phyloP scores from a whole-genome alignment of 2,888 invertebrate genomes.

The Syrphus vitripennis region DNA sequence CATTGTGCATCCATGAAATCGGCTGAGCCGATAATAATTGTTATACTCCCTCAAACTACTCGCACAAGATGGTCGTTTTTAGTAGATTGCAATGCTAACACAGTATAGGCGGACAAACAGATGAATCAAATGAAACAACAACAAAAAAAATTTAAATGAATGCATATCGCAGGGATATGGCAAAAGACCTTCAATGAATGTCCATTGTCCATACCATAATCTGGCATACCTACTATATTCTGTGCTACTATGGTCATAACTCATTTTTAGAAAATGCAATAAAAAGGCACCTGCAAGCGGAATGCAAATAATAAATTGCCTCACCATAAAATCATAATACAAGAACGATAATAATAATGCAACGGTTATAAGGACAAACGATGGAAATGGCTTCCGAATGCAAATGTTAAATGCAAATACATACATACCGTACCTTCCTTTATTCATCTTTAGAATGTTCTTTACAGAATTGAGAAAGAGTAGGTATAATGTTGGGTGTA shows the following conservation, averaged over 20 bases:
- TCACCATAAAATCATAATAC: constrained; percentile 68
- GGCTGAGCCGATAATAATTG: constrained; percentile 58
- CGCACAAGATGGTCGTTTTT: neutral
- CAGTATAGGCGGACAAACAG: neutral
- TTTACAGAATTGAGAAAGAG: neutral
- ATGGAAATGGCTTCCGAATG: constrained; percentile 23
- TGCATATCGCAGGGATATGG: constrained; percentile 7
- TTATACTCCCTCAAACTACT: neutral
- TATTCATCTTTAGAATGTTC: constrained; percentile 41
- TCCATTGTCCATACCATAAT: neutral
- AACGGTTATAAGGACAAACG: constrained; percentile 38
- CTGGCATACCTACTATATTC: no score
- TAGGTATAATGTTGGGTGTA: no score
- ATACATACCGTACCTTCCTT: neutral
- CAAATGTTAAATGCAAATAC: constrained; percentile 15
- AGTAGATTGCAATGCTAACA: neutral
- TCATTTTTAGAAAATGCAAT: constrained; percentile 69
- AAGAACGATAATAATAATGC: constrained; percentile 65
- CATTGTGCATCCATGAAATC: constrained; percentile 58
- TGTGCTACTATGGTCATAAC: constrained; percentile 16
- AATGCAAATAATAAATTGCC: constrained; percentile 69
- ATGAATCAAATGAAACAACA: constrained; percentile 23
- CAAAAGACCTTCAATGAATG: neutral
- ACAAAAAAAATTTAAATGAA: constrained; percentile 16
- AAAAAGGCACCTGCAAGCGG: constrained; percentile 69